phyloP scores from a whole-genome alignment of 2,113 vertebrate species.

The Monopterus albus region DNA sequence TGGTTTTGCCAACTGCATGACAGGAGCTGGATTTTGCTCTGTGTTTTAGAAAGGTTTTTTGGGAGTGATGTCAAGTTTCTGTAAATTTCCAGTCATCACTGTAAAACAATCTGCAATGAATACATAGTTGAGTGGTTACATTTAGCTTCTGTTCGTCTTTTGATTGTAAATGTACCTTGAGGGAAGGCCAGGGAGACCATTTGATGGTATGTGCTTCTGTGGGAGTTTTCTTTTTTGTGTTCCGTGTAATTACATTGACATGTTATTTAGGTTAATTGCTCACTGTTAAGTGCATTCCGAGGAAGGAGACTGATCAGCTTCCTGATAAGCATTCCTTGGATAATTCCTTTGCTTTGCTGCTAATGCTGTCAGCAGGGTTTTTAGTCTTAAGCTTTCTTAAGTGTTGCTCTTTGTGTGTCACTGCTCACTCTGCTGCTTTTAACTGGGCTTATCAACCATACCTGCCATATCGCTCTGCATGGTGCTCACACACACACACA shows the following conservation, averaged over 20 bases:
- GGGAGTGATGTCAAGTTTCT: conserved; percentile 47
- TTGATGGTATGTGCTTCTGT: conserved; percentile 69
- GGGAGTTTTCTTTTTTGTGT: conserved; percentile 51
- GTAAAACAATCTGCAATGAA: conserved; percentile 29
- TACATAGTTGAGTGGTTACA: conserved; percentile 45
- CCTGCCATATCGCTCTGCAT: conserved; percentile 76
- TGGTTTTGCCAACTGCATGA: conserved; percentile 65
- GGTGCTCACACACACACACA: conserved; percentile 65
- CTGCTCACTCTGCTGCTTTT: conserved; percentile 71
- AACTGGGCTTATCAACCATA: conserved; percentile 59
- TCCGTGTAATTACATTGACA: conserved; percentile 67
- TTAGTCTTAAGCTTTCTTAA: conserved; percentile 48
- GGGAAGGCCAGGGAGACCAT: conserved; percentile 63
- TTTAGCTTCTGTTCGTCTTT: conserved; percentile 64
- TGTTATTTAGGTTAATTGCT: conserved; percentile 72
- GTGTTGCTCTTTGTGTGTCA: conserved; percentile 41
- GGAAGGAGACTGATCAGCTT: conserved; percentile 59
- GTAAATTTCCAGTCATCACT: conserved; percentile 62
- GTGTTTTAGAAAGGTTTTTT: conserved; percentile 32
- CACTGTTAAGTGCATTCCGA: conserved; percentile 65
- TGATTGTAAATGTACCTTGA: conserved; percentile 72
- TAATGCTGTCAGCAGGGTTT: conserved; percentile 64
- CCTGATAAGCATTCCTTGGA: conserved; percentile 69
- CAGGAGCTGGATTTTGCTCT: conserved; percentile 48
- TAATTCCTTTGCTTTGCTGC: conserved; percentile 77